phyloP scores from a whole-genome alignment of 1,140 invertebrate species.

The Trypoxylus dichotomus region DNA sequence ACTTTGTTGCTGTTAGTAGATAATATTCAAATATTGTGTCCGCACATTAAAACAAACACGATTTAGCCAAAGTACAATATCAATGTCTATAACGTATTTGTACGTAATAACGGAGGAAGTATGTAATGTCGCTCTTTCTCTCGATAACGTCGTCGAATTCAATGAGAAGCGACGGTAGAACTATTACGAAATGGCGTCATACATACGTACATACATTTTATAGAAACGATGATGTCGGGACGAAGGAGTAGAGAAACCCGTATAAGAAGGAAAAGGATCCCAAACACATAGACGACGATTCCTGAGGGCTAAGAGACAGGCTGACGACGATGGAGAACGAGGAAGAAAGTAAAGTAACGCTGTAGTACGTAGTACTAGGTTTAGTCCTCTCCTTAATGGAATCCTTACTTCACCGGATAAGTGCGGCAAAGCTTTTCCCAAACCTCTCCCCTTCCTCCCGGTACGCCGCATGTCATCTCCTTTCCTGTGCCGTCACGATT shows the following conservation, averaged over 20 bases:
- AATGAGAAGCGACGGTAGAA: not conserved
- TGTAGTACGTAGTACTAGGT: not conserved
- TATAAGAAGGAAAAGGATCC: not conserved
- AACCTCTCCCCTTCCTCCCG: too few relatives aligned
- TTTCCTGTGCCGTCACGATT: too few relatives aligned
- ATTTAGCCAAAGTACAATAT: too few relatives aligned
- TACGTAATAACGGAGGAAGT: too few relatives aligned
- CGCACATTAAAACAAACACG: too few relatives aligned
- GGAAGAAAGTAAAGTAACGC: not conserved
- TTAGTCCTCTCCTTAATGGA: not conserved
- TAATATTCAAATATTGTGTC: too few relatives aligned
- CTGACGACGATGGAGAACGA: not conserved
- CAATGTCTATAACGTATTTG: too few relatives aligned
- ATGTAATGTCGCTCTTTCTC: too few relatives aligned
- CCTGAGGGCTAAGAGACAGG: not conserved
- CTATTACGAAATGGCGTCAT: not conserved
- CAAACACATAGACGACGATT: not conserved
- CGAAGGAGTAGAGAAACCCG: too few relatives aligned
- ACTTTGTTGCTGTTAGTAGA: too few relatives aligned
- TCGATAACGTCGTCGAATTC: not conserved
- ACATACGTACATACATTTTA: not conserved
- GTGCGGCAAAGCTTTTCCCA: not conserved
- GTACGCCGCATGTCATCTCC: too few relatives aligned
- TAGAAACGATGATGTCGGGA: not conserved
- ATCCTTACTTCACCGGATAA: not conserved